These are phyloP conservation scores for Whitmania pigra DNA, from an alignment of 1,140 invertebrate genomes.

Conservation along the genomic window DNA sequence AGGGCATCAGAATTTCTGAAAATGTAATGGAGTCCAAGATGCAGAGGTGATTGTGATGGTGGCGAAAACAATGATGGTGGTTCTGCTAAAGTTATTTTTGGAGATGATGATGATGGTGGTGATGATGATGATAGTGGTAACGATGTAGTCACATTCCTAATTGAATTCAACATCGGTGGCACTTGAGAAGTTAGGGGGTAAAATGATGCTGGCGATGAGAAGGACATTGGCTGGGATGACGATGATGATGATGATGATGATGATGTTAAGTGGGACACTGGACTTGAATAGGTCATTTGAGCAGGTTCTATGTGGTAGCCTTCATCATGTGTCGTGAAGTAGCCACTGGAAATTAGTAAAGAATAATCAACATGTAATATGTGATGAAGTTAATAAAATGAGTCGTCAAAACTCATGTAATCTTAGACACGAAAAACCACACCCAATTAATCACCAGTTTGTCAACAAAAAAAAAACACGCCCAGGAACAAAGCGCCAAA, in stretches of 20 bases:
- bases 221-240: no score
- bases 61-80: background rate
- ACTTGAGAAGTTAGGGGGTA: no score
- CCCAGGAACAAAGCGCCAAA: background rate
- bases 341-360: background rate
- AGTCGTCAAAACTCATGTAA: background rate
- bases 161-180: no score
- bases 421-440: background rate
- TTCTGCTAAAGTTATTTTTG: no score
- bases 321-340: background rate
- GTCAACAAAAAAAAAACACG: background rate
- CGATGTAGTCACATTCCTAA: no score
- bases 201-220: no score
- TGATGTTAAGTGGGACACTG: background rate
- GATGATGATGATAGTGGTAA: no score
- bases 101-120: no score
- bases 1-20: constrained; percentile 3
- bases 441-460: background rate
- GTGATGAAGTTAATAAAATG: no score
- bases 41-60: background rate
- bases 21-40: constrained; percentile 1
- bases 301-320: constrained; percentile 5
- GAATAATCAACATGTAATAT: no score
- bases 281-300: background rate
- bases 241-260: constrained; percentile 3